Evolutionary conservation across 2,888 invertebrate genomes (phyloP), one percentile per base, ranked within the genome.

Genomic region (Heliconius hortense): DNA sequence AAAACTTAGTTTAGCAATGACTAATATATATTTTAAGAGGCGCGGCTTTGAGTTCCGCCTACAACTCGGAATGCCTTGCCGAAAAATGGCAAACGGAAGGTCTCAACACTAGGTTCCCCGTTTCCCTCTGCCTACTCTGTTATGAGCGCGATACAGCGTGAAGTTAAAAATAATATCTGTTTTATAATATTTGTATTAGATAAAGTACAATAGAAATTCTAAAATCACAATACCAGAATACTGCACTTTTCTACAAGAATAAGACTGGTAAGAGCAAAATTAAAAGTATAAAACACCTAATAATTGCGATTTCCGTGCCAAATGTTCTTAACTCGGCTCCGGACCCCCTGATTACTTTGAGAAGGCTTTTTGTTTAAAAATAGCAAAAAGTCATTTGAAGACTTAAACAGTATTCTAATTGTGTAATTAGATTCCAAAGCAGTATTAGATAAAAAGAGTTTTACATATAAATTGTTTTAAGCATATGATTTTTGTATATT

Each of bases 341-440:
- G 86, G 84, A 84, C 88, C 87, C 89, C 88, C 87, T 90, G 91
- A 93, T 92, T 93, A 91, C 90, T 87, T 92, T 89, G 90, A 89
- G 89, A 91, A 88, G 87, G 87, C 86, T 88, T 86, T 81, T 81
- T 82, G 84, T 84, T 89, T 89, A 86, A 87, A 88, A 89, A 88
- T 86, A 84, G 86, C 87, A 86, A 83, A 87, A 77, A 87, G 87
- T 87, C 88, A 89, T 87, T 85, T 84, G 80, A 79, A 82, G 83
- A 86, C 84, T 86, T 85, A 84, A 86, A 87, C 84, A 85, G 83
- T 83, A 84, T 87, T 84, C 84, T 85, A 86, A 87, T 86, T 85
- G 86, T 84, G 87, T 90, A 91, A 92, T 92, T 91, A 87, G 85
- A 89, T 88, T 84, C 84, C 82, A 84, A 87, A 88, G 82, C 82